phyloP scores from a whole-genome alignment of 1,140 invertebrate species.

The Macrotrachela quadricornifera region DNA sequence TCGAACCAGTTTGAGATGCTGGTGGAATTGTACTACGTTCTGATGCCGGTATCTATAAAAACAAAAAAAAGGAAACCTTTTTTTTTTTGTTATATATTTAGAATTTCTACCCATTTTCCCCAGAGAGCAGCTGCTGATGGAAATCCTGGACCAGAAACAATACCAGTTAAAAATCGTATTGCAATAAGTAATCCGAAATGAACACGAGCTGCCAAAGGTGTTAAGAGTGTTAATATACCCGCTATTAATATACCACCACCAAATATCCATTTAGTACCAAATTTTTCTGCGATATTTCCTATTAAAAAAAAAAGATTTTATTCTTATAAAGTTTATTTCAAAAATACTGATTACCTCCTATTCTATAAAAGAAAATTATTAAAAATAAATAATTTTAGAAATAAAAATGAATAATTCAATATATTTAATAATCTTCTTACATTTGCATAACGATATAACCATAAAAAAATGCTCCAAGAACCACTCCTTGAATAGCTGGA shows the following conservation, averaged over 20 bases:
- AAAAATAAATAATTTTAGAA: too few species aligned
- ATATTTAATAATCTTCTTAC: too few species aligned
- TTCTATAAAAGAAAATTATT: constrained; percentile 15
- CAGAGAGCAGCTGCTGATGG: too few species aligned
- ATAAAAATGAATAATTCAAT: too few species aligned
- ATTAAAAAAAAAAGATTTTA: too few species aligned
- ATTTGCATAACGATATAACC: constrained; percentile 59
- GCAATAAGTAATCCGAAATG: constrained; percentile 23
- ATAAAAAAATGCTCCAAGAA: constrained; percentile 63
- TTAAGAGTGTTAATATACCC: constrained; percentile 56
- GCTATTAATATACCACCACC: constrained; percentile 55
- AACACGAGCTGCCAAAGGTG: constrained; percentile 48
- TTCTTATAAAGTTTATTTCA: too few species aligned
- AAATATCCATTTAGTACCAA: constrained; percentile 53
- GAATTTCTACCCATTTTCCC: too few species aligned
- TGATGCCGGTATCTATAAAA: constrained; percentile 59
- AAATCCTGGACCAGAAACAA: constrained; percentile 49
- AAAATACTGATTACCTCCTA: constrained; percentile 29
- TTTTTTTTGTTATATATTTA: constrained; percentile 37
- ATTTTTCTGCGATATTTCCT: constrained; percentile 46
- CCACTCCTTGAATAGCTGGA: constrained; percentile 50
- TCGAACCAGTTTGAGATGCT: constrained; percentile 22
- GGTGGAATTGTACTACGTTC: constrained; percentile 40
- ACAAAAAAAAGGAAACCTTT: constrained; percentile 63
- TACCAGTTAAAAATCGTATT: constrained; percentile 28